A percentile compares a stretch with the other conserved stretches of the same genome.
phyloP scores from a whole-genome alignment of 2,113 vertebrate species.

The Pomatorhinus ruficollis region DNA sequence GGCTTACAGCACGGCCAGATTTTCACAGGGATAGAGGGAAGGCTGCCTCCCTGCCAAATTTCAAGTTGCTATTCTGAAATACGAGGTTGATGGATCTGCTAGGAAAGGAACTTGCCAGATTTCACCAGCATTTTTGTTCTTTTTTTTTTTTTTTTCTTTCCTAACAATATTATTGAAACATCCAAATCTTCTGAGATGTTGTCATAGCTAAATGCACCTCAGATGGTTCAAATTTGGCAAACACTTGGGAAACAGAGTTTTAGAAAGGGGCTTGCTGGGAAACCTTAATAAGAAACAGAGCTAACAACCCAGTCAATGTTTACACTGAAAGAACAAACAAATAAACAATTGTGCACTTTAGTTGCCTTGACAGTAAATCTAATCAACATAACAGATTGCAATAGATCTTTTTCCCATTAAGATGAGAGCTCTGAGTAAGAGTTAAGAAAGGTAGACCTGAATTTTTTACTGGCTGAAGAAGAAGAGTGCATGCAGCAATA shows the following conservation, averaged over 20 bases:
- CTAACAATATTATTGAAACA: constrained; percentile 28
- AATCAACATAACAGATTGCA: constrained; percentile 56
- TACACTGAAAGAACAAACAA: constrained; percentile 51
- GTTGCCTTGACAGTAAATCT: constrained; percentile 43
- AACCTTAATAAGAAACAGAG: constrained; percentile 58
- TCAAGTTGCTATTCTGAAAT: not conserved
- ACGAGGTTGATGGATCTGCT: not conserved
- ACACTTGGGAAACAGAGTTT: constrained; percentile 40
- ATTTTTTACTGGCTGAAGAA: not conserved
- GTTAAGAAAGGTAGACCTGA: constrained; percentile 7
- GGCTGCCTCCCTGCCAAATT: not conserved
- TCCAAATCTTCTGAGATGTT: constrained; percentile 40
- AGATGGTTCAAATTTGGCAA: constrained; percentile 61
- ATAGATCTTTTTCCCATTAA: constrained; percentile 25
- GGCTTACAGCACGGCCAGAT: not conserved
- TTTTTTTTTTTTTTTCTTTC: not conserved
- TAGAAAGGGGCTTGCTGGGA: constrained; percentile 18
- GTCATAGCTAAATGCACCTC: constrained; percentile 51
- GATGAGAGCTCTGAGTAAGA: not conserved
- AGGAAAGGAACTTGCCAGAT: not conserved
- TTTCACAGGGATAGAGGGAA: not conserved
- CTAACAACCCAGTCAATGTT: constrained; percentile 41
- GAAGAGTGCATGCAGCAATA: not conserved
- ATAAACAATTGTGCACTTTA: constrained; percentile 63
- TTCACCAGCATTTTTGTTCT: not conserved